Base-by-base conservation (phyloP, 2,888 invertebrate species). In the Corythucha ciliata region DNA sequence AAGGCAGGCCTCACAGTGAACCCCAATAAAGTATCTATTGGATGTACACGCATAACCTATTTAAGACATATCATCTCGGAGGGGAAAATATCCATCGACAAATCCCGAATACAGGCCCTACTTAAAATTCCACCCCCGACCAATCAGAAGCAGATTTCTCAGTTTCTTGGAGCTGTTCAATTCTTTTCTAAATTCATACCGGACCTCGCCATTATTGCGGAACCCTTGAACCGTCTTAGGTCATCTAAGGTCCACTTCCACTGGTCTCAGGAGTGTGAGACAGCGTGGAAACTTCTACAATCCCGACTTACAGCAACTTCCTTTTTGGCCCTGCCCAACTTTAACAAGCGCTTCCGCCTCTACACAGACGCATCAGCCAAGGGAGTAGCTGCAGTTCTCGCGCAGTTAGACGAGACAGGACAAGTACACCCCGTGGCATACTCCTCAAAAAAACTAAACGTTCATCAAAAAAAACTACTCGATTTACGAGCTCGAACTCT, bases 1-100 rank as follows among this genome's bases (percentile, higher is more conserved):
- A 16, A 58, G 40, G 48, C 60, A 47, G 6, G 57, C 54, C 20
- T 61, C 53, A 52, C 48, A 10, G 58, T 63, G 3, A 62, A 60
- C 4, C 60, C 60, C 0, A 58, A 60, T 14, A 56, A 59, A 44
- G 48, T 56, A 18, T 36, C 33, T 20, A 46, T 53, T 46, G 37
- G 52, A 20, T 24, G 41, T 14, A 3, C 24, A 1, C 7, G 42
- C 24, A 40, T 56, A 21, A 34, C 32, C 26, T 53, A 49, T 26
- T 25, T 55, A 8, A 53, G 57, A 14, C 44, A 48, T 44, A 32
- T 42, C 8, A 41, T 49, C 14, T 48, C 54, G 4, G 41, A 25
- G 2, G 48, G 48, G 3, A 21, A 22, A 20, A 33, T 50, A 16
- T 5, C 20, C 2, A 29, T 49, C 3, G 36, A 49, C 20, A 40